Conservation (phyloP, 1,140 invertebrate genomes). For the Drosophila littoralis region DNA sequence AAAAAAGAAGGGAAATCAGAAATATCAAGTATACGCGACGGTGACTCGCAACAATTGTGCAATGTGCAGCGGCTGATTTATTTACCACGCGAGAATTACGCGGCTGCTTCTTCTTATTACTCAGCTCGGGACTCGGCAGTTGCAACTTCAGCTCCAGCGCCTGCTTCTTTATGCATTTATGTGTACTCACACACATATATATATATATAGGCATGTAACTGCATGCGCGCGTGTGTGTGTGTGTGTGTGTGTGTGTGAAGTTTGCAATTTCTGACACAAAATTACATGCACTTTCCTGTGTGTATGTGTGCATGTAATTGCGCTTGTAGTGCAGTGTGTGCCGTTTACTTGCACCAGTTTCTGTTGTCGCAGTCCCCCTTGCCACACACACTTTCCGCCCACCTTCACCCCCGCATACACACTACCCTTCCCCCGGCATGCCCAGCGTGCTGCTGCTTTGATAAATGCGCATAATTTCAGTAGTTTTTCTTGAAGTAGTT, state of each 20-base stretch:
- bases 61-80: constrained; percentile 40
- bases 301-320: constrained; percentile 64
- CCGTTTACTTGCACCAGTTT: constrained; percentile 42
- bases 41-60: constrained; percentile 43
- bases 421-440: background rate
- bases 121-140: constrained; percentile 11
- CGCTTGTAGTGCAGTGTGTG: constrained; percentile 56
- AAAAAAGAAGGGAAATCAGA: constrained; percentile 18
- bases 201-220: constrained; percentile 3
- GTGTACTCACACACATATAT: background rate
- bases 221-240: no score
- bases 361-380: constrained; percentile 26
- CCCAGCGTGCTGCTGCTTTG: constrained; percentile 45
- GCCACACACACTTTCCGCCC: background rate
- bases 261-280: constrained; percentile 76
- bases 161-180: background rate
- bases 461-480: constrained; percentile 83
- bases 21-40: constrained; percentile 49
- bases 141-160: constrained; percentile 14
- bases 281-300: constrained; percentile 66
- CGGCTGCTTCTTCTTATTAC: constrained; percentile 16
- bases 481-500: constrained; percentile 68
- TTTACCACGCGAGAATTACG: constrained; percentile 50
- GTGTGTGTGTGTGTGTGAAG: constrained; percentile 44
- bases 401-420: background rate